Conservation (phyloP, 2,888 invertebrate genomes). For the Agrochola macilenta region DNA sequence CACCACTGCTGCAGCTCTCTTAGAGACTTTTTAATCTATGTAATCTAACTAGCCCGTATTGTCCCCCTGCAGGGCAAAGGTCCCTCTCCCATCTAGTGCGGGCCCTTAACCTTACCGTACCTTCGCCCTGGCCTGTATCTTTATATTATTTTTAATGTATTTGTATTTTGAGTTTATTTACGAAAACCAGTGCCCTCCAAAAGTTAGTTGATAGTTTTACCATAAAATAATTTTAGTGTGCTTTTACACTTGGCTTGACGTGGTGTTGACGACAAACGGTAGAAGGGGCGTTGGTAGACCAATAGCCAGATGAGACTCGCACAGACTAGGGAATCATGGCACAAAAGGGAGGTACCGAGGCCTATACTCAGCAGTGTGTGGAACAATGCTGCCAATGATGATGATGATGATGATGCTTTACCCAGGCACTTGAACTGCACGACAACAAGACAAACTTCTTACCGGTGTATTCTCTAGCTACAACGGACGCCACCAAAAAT, state of each 20-base stretch:
- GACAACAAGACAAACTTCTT: not conserved
- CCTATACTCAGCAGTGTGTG: too few species aligned
- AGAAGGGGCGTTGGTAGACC: not conserved
- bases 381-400: not conserved
- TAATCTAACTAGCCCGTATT: not conserved
- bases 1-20: too few species aligned
- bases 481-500: slow-evolving; percentile 13
- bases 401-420: too few species aligned
- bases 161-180: not conserved
- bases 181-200: not conserved
- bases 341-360: too few species aligned
- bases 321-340: too few species aligned
- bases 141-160: not conserved
- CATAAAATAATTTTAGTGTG: not conserved
- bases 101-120: too few species aligned
- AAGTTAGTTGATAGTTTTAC: not conserved
- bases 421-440: not conserved
- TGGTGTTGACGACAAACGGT: too few species aligned
- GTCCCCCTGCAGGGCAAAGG: not conserved
- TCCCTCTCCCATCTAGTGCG: not conserved
- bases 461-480: slow-evolving; percentile 25
- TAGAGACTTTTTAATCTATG: not conserved
- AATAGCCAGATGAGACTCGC: too few species aligned
- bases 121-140: not conserved
- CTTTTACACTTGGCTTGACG: too few species aligned